A percentile compares a stretch with the other conserved stretches of the same genome.
Conservation (phyloP, 2,113 vertebrate genomes). For the Mesocricetus auratus region DNA sequence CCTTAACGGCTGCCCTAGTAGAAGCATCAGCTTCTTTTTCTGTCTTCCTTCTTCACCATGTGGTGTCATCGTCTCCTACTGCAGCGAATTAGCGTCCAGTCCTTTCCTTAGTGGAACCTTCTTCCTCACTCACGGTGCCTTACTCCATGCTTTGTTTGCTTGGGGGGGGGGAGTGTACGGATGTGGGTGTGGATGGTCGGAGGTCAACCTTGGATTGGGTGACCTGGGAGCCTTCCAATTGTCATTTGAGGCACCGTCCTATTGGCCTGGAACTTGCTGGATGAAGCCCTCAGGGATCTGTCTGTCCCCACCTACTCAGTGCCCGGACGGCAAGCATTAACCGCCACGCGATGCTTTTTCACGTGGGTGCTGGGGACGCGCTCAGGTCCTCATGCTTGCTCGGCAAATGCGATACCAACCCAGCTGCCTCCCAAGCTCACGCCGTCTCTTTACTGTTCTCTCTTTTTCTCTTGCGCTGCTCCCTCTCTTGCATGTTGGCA, state of each 20-base stretch:
- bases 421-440: too few species aligned
- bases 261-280: background rate
- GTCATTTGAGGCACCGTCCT: background rate
- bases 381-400: background rate
- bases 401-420: too few species aligned
- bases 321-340: background rate
- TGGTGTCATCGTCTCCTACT: background rate
- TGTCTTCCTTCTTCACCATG: background rate
- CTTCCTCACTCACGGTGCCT: background rate
- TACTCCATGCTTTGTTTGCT: background rate
- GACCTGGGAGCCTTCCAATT: too few species aligned
- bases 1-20: background rate
- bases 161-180: too few species aligned
- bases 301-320: background rate
- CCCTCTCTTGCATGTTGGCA: background rate
- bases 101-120: background rate
- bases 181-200: background rate
- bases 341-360: background rate
- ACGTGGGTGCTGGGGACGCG: too few species aligned
- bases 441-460: background rate
- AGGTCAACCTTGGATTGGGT: background rate
- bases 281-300: background rate
- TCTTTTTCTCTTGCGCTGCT: background rate
- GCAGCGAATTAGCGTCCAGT: background rate
- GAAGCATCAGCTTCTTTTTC: background rate